Evolutionary conservation across 2,888 invertebrate genomes (phyloP).

Genomic region (Endomychus coccineus): DNA sequence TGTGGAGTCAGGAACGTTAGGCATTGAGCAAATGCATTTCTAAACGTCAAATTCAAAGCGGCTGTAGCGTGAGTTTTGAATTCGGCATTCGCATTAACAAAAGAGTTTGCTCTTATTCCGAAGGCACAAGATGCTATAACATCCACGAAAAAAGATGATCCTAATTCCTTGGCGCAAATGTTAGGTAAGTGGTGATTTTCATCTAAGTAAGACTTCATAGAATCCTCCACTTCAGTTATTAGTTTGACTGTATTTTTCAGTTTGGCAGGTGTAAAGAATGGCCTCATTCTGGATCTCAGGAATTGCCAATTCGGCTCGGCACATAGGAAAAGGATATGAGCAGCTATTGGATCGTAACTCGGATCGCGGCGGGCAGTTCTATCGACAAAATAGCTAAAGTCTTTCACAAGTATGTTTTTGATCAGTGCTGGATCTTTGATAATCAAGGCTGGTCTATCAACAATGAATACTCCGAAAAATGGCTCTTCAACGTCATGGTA

Average conservation of each 20-base stretch:
- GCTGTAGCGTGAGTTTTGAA: no score
- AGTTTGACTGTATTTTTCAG: slow-evolving; percentile 48
- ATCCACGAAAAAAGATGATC: slow-evolving; percentile 42
- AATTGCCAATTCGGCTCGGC: slow-evolving; percentile 49
- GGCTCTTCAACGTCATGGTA: slow-evolving; percentile 25
- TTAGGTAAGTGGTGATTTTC: slow-evolving; percentile 5
- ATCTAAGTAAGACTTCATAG: slow-evolving; percentile 26
- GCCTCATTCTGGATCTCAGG: slow-evolving; percentile 46
- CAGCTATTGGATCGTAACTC: slow-evolving; percentile 41
- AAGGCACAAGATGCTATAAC: slow-evolving; percentile 44
- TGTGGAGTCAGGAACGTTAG: no score
- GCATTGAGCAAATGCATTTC: no score
- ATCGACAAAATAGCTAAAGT: slow-evolving; percentile 46
- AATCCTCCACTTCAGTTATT: slow-evolving; percentile 39
- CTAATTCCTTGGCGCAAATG: slow-evolving; percentile 34
- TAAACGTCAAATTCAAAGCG: no score
- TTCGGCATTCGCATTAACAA: slow-evolving; percentile 36
- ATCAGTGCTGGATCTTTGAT: slow-evolving; percentile 45
- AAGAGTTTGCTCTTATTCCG: slow-evolving; percentile 40
- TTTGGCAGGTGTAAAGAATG: slow-evolving; percentile 50
- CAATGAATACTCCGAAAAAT: slow-evolving; percentile 46
- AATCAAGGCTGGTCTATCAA: slow-evolving; percentile 45
- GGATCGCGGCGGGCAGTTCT: slow-evolving; percentile 41
- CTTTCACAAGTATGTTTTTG: slow-evolving; percentile 44
- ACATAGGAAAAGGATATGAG: slow-evolving; percentile 41